phyloP scores from a whole-genome alignment of 2,797 vertebrate species.

The Caiman crocodilus region DNA sequence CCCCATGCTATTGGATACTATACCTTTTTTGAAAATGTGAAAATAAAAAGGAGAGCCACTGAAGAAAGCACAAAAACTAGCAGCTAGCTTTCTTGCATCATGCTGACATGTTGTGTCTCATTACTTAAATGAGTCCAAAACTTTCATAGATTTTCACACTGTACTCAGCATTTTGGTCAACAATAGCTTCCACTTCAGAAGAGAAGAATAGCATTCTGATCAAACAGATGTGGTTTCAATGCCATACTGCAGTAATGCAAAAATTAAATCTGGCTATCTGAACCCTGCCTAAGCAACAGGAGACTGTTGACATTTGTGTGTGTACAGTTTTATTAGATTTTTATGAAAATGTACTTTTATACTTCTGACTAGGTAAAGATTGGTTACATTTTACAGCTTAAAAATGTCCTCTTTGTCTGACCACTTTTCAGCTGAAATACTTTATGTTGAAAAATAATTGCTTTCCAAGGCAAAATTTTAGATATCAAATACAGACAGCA shows the following conservation, averaged over 20 bases:
- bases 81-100: slow-evolving; percentile 69
- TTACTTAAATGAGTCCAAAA: slow-evolving; percentile 62
- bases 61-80: slow-evolving; percentile 74
- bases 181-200: slow-evolving; percentile 67
- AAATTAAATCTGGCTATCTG: slow-evolving; percentile 54
- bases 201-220: slow-evolving; percentile 35
- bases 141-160: slow-evolving; percentile 29
- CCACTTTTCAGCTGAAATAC: slow-evolving; percentile 8
- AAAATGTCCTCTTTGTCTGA: slow-evolving; percentile 44
- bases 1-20: slow-evolving; percentile 55
- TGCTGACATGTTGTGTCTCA: slow-evolving; percentile 27
- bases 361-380: slow-evolving; percentile 53
- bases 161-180: slow-evolving; percentile 69
- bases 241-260: slow-evolving; percentile 61
- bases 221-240: slow-evolving; percentile 18
- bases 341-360: slow-evolving; percentile 60
- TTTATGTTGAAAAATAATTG: slow-evolving; percentile 57
- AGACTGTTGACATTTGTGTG: slow-evolving; percentile 24
- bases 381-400: slow-evolving; percentile 52
- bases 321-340: slow-evolving; percentile 30
- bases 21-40: slow-evolving; percentile 54
- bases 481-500: slow-evolving; percentile 59
- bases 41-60: slow-evolving; percentile 59
- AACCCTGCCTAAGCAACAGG: slow-evolving; percentile 59
- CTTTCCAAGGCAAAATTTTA: slow-evolving; percentile 50